Conservation (phyloP, 2,888 invertebrate genomes). For the Lordiphosa fenestrarum region DNA sequence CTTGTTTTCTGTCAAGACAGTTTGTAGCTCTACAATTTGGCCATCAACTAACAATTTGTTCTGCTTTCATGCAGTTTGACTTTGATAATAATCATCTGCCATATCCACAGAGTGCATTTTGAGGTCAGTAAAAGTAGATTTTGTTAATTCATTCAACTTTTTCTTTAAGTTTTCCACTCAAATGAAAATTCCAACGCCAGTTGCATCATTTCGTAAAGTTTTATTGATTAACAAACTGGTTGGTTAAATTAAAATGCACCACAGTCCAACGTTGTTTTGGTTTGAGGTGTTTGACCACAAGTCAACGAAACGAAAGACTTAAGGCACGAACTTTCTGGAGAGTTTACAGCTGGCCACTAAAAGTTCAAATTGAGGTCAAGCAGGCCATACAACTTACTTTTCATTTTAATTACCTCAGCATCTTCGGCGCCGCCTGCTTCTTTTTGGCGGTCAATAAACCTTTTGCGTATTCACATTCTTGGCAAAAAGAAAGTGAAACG, state of each 20-base stretch:
- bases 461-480: conserved; percentile 53
- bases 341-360: conserved; percentile 30
- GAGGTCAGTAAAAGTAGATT: conserved; percentile 62
- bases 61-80: conserved; percentile 55
- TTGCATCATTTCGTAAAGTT: conserved; percentile 44
- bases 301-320: conserved; percentile 58
- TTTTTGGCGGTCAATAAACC: conserved; percentile 56
- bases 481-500: conserved; percentile 70
- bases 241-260: conserved; percentile 27
- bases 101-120: conserved; percentile 37
- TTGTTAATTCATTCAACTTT: conserved; percentile 8
- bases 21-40: conserved; percentile 19
- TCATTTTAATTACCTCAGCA: conserved; percentile 12
- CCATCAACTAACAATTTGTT: conserved; percentile 47
- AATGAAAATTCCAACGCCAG: conserved; percentile 1
- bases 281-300: conserved; percentile 51
- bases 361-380: conserved; percentile 27
- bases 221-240: conserved; percentile 1
- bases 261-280: not conserved
- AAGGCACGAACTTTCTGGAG: conserved; percentile 58
- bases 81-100: conserved; percentile 7
- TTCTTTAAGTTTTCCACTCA: not conserved
- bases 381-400: conserved; percentile 21
- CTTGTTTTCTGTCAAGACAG: too few relatives aligned
- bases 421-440: conserved; percentile 4